Percentiles rank a stretch among this genome's conserved stretches.
phyloP scores from a whole-genome alignment of 2,113 vertebrate genomes.

The Genyomyrus donnyi region DNA sequence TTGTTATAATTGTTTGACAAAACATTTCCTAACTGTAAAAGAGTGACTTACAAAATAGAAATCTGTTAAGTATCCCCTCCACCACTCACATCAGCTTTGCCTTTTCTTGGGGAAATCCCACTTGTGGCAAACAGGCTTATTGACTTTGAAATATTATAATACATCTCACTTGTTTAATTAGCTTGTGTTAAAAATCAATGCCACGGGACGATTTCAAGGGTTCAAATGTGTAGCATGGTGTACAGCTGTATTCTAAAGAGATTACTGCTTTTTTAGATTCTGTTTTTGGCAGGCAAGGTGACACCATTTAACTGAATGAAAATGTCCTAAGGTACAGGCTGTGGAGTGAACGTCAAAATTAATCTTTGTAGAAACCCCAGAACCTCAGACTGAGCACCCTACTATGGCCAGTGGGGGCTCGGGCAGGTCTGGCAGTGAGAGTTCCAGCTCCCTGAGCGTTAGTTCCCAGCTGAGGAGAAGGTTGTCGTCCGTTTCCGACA shows the following conservation, averaged over 20 bases:
- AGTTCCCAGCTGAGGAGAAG: slow-evolving; percentile 79
- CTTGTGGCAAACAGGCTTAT: neutral
- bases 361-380: slow-evolving; percentile 33
- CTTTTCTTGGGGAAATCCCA: neutral
- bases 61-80: neutral
- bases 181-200: slow-evolving; percentile 24
- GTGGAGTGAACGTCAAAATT: slow-evolving; percentile 39
- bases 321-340: slow-evolving; percentile 43
- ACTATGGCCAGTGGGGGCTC: slow-evolving; percentile 90
- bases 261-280: slow-evolving; percentile 34
- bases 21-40: neutral
- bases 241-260: slow-evolving; percentile 49
- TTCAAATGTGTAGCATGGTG: slow-evolving; percentile 28
- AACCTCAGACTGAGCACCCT: slow-evolving; percentile 42
- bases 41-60: neutral
- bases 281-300: neutral
- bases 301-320: slow-evolving; percentile 24
- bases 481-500: slow-evolving; percentile 80
- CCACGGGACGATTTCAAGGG: slow-evolving; percentile 30
- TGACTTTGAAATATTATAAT: slow-evolving; percentile 2
- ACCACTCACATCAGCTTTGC: neutral
- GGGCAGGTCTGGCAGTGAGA: slow-evolving; percentile 78
- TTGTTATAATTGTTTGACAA: neutral
- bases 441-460: slow-evolving; percentile 55
- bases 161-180: neutral